Evolutionary conservation across 2,888 invertebrate species (phyloP).

Genomic region (Amblyteles armatorius): DNA sequence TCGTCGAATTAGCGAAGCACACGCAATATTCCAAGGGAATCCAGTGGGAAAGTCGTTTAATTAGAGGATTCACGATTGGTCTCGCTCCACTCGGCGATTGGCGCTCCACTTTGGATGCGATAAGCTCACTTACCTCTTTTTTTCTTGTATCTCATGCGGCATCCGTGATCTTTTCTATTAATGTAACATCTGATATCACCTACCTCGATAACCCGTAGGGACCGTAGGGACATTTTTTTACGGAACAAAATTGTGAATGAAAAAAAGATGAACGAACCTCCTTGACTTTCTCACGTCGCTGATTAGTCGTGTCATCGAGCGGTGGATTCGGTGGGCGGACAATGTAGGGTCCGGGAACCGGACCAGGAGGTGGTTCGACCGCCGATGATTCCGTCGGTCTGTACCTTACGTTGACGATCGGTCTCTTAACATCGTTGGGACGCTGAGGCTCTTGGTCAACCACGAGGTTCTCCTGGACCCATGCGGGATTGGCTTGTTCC

Average conservation of each 20-base stretch:
- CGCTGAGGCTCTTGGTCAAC: conserved; percentile 75
- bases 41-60: background rate
- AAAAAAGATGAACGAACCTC: conserved; percentile 76
- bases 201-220: background rate
- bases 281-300: conserved; percentile 83
- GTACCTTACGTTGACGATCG: conserved; percentile 72
- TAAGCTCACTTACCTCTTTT: background rate
- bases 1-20: background rate
- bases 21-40: background rate
- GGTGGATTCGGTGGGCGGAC: conserved; percentile 80
- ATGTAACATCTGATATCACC: background rate
- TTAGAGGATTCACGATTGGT: conserved; percentile 1
- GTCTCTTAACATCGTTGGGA: conserved; percentile 58
- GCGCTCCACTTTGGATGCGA: conserved; percentile 8
- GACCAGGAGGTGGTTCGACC: conserved; percentile 72
- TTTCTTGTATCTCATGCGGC: background rate
- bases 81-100: background rate
- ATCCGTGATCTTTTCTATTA: background rate
- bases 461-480: conserved; percentile 80
- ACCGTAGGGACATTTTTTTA: background rate
- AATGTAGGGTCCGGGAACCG: conserved; percentile 73
- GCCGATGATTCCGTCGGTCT: conserved; percentile 72
- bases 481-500: conserved; percentile 80
- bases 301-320: conserved; percentile 81
- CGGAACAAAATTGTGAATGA: background rate